A percentile compares a stretch with the other conserved stretches of the same genome.
These are phyloP conservation scores for Sepiola atlantica DNA, from an alignment of 2,888 invertebrate species.

Conservation along the genomic window DNA sequence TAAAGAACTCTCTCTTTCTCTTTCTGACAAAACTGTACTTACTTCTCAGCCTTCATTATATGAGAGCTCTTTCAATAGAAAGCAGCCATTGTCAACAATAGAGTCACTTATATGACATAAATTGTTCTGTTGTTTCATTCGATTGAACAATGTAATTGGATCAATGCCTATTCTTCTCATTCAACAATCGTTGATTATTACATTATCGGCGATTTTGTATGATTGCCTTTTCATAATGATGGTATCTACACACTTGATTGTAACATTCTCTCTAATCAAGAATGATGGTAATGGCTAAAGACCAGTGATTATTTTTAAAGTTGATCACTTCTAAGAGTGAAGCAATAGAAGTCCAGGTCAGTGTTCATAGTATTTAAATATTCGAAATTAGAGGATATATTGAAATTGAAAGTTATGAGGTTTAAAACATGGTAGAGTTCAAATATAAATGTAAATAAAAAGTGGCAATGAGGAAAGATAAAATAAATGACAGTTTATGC, in stretches of 20 bases:
- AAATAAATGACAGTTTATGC: no score
- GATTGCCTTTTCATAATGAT: conserved; percentile 23
- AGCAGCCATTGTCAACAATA: neutral
- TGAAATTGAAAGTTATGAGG: no score
- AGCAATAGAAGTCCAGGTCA: neutral
- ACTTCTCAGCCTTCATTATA: neutral
- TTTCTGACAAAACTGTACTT: neutral
- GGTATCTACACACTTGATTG: neutral
- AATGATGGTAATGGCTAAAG: neutral
- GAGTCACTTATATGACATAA: conserved; percentile 16
- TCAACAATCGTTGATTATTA: conserved; percentile 12
- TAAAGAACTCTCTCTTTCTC: neutral
- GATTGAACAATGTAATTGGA: conserved; percentile 6
- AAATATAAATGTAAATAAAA: no score
- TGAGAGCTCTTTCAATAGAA: neutral
- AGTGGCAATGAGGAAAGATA: no score
- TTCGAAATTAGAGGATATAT: neutral
- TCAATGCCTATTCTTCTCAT: conserved; percentile 13
- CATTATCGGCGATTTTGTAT: conserved; percentile 32
- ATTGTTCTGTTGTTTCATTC: conserved; percentile 20
- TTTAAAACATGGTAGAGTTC: no score
- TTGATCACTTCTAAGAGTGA: neutral
- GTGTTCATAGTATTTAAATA: neutral
- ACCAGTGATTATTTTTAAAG: neutral
- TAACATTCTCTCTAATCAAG: neutral